Conservation (phyloP, 2,888 invertebrate species). For the Drosophila demipolita region DNA sequence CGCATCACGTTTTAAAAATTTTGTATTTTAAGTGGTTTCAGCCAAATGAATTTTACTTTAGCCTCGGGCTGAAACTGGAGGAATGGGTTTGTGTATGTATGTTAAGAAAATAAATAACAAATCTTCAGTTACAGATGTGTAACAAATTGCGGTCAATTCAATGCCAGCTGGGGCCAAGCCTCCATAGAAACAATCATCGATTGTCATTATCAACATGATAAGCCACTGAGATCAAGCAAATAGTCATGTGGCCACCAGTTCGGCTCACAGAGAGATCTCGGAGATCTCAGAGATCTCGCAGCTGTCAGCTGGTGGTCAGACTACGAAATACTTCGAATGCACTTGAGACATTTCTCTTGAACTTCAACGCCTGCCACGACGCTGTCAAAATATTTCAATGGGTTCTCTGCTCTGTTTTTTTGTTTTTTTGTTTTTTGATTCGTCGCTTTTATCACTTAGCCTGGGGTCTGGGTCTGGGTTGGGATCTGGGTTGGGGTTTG, state of each 20-base stretch:
- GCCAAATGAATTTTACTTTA: conserved; percentile 29
- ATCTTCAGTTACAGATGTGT: conserved; percentile 60
- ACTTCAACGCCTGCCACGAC: conserved; percentile 78
- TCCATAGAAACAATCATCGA: conserved; percentile 41
- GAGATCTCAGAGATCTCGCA: conserved; percentile 59
- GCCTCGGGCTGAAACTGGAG: conserved; percentile 33
- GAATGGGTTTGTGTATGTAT: conserved; percentile 7
- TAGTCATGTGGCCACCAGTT: conserved; percentile 22
- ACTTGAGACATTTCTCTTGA: conserved; percentile 81
- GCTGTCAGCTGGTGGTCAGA: conserved; percentile 71
- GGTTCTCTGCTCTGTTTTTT: conserved; percentile 18
- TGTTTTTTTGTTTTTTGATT: conserved; percentile 4
- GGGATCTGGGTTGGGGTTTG: neutral
- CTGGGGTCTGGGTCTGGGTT: neutral
- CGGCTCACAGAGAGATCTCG: conserved; percentile 10
- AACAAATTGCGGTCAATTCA: conserved; percentile 64
- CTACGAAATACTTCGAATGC: conserved; percentile 73
- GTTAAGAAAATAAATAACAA: conserved; percentile 61
- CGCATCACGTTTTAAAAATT: conserved; percentile 66
- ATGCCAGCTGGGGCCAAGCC: conserved; percentile 58
- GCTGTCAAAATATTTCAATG: conserved; percentile 81
- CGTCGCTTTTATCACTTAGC: conserved; percentile 45
- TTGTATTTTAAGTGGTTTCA: conserved; percentile 51
- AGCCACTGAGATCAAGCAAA: conserved; percentile 43
- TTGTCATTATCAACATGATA: conserved; percentile 70